Base-by-base conservation (phyloP, 2,888 invertebrate species). In the Meteorus colon region DNA sequence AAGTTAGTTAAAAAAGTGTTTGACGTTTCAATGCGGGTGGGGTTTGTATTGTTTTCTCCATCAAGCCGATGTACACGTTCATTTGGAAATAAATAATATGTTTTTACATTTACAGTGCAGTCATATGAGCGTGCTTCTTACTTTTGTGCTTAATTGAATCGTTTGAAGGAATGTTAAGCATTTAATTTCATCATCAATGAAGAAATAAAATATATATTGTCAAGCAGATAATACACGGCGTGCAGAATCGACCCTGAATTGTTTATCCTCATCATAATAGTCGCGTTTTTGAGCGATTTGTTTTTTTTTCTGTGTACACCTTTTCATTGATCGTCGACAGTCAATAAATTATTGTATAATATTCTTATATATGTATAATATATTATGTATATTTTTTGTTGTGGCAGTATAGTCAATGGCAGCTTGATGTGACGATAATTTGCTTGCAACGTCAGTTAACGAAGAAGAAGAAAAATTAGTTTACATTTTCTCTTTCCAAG, bases 391-490 rank as follows among this genome's bases (percentile, higher is more conserved):
- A 60, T 73, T 65, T 66, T 65, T 77, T 81, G 24, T 82, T 86
- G 86, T 89, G 89, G 89, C 89, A 89, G 89, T 89, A 88, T 81
- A 80, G 81, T 78, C 85, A 87, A 89, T 89, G 89, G 89, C 89
- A 89, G 89, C 88, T 84, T 87, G 78, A 83, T 82, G 65, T 51
- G 65, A 76, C 62, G 83, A 86, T 84, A 81, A 55, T 24, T 70
- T 51, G 31, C 59, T 76, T 68, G 71, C 74, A 81, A 83, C 81
- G 81, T 82, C 77, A 69, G 73, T 48, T 55, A 5, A 19, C 19
- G 19, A 8, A n/a, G 55, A 24, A 55, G 55, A 55, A 24, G 10
- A 55, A 19, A 55, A 10, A 24, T 48, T 55, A 10, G n/a, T 19
- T 55, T 55, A n/a, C 1, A n/a, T 55, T 19, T 55, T 19, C 4